A percentile compares a stretch with the other conserved stretches of the same genome.
phyloP scores from a whole-genome alignment of 2,113 vertebrate species.

The Lethenteron reissneri region DNA sequence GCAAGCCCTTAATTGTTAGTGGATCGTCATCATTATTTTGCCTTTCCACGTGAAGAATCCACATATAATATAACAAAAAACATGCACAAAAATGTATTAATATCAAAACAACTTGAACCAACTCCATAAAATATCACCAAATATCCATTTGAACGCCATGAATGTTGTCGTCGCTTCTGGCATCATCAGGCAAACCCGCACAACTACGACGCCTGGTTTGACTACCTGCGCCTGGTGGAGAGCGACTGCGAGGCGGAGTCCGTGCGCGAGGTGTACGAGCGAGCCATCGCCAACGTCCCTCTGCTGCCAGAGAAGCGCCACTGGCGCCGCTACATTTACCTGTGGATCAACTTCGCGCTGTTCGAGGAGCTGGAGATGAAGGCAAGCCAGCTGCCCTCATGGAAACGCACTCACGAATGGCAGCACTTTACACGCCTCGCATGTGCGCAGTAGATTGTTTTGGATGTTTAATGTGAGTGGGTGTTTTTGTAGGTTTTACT shows the following conservation, averaged over 20 bases:
- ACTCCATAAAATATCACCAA: not conserved
- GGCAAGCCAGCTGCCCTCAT: conserved; percentile 19
- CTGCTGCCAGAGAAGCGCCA: conserved; percentile 82
- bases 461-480: no score
- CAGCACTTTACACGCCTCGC: no score
- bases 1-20: no score
- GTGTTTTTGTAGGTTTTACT: no score
- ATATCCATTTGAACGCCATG: not conserved
- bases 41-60: not conserved
- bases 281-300: conserved; percentile 73
- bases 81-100: not conserved
- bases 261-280: conserved; percentile 68
- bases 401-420: no score
- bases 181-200: conserved; percentile 66
- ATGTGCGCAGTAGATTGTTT: no score
- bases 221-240: conserved; percentile 78
- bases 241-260: conserved; percentile 52
- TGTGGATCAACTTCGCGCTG: conserved; percentile 85
- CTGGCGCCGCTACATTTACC: conserved; percentile 89
- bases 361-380: conserved; percentile 90
- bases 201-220: conserved; percentile 93
- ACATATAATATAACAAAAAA: not conserved
- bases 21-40: no score
- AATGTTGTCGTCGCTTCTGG: conserved; percentile 5
- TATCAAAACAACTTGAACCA: not conserved